Percentiles rank a stretch among this genome's conserved stretches.
Conservation (phyloP, 2,797 vertebrate genomes). For the Liparis tanakae region DNA sequence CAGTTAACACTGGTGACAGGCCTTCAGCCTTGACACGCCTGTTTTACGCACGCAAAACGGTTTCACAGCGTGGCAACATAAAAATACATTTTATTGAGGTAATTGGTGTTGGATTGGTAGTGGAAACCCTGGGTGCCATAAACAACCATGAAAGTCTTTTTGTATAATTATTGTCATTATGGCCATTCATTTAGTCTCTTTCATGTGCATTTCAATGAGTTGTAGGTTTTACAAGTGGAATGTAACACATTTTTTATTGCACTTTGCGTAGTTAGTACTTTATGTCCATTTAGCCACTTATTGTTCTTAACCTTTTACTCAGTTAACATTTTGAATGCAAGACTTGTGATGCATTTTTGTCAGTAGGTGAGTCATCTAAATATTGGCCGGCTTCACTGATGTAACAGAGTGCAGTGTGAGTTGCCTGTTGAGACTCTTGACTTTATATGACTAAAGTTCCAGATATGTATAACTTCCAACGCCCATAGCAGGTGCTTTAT, state of each 20-base stretch:
- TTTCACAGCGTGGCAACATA: slow-evolving; percentile 43
- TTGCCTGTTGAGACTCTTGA: slow-evolving; percentile 33
- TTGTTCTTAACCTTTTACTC: background rate
- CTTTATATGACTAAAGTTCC: slow-evolving; percentile 60
- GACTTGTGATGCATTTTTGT: background rate
- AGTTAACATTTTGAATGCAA: background rate
- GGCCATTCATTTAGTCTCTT: slow-evolving; percentile 38
- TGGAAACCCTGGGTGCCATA: slow-evolving; percentile 38
- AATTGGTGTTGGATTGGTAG: slow-evolving; percentile 48
- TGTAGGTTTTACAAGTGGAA: slow-evolving; percentile 23
- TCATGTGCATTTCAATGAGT: slow-evolving; percentile 39
- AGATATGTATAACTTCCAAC: slow-evolving; percentile 62
- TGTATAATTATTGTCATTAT: slow-evolving; percentile 55
- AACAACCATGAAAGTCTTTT: slow-evolving; percentile 51
- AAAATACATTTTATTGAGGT: slow-evolving; percentile 57
- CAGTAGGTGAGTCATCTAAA: slow-evolving; percentile 6
- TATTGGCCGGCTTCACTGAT: slow-evolving; percentile 7
- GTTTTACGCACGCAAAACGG: slow-evolving; percentile 46
- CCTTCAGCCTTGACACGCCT: slow-evolving; percentile 58
- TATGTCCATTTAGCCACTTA: background rate
- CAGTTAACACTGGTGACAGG: slow-evolving; percentile 57
- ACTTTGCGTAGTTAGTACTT: background rate
- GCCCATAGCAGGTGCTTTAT: slow-evolving; percentile 58
- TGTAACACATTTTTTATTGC: background rate
- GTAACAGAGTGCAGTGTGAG: slow-evolving; percentile 26